A percentile compares a stretch with the other conserved stretches of the same genome.
phyloP scores from a whole-genome alignment of 1,140 invertebrate genomes.

The Drosophila parabipectinata region DNA sequence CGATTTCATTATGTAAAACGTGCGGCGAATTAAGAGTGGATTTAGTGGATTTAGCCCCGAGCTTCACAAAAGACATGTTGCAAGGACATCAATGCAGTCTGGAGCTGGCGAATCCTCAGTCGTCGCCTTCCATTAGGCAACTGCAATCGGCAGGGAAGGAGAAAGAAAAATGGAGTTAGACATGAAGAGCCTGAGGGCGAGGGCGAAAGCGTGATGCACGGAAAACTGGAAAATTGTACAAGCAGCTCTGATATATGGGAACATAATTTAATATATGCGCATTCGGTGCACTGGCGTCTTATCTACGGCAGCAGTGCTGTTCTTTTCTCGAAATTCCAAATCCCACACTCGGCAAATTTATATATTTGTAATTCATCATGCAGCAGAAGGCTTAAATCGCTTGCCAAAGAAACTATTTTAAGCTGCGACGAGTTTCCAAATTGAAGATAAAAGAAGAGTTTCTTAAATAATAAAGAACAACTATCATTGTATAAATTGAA shows the following conservation, averaged over 20 bases:
- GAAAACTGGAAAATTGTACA: conserved; percentile 2
- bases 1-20: conserved; percentile 80
- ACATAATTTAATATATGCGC: conserved; percentile 17
- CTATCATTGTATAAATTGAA: no score
- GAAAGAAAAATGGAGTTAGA: background rate
- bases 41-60: conserved; percentile 64
- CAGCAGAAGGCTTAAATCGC: background rate
- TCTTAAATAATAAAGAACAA: no score
- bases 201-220: conserved; percentile 29
- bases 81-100: conserved; percentile 48
- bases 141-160: conserved; percentile 5
- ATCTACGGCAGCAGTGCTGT: conserved; percentile 5
- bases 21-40: conserved; percentile 76
- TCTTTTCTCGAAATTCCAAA: background rate
- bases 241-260: conserved; percentile 21
- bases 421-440: no score
- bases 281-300: conserved; percentile 49
- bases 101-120: conserved; percentile 9
- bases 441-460: no score
- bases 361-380: background rate
- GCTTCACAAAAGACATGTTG: conserved; percentile 31
- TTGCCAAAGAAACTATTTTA: no score
- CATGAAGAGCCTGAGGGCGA: no score
- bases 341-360: background rate
- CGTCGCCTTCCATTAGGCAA: conserved; percentile 54